Base-by-base conservation (phyloP, 2,888 invertebrate species). In the Brassicogethes aeneus region DNA sequence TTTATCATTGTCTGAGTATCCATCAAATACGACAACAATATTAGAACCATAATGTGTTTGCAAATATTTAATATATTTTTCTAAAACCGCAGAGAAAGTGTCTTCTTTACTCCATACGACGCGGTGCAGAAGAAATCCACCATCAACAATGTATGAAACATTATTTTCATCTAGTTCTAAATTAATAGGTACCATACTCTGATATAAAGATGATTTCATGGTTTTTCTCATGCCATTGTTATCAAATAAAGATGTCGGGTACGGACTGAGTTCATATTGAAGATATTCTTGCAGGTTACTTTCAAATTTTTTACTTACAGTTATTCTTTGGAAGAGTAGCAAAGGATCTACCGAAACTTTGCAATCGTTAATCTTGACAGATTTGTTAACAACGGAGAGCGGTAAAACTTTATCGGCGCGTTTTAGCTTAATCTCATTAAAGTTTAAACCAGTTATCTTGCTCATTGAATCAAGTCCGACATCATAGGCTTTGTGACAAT, bases 401-500 rank as follows among this genome's bases (percentile, higher is more conserved):
- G 55, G 49, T 36, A 54, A 44, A 16, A 62, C 59, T 48, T 53
- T 54, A 41, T 53, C 51, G 44, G 54, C 52, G 34, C 57, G 49
- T 46, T 49, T 48, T 39, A 60, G 53, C 46, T 54, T 56, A 13
- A 60, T 44, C 23, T 45, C 44, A 39, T 48, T 43, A 50, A 58
- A 59, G 39, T 53, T 50, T 34, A 44, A 44, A 39, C 55, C 57
- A 44, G 50, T 45, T 40, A 56, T 56, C 39, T 47, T 45, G 43
- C 41, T 41, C 52, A 55, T 46, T 41, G 49, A 51, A 48, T 52
- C 40, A 44, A 47, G 49, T 31, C 60, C 57, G 40, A 50, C 47
- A 46, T 59, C 53, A 44, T 42, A 46, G 14, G 57, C 54, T 43
- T 49, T 38, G 41, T 60, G 46, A 43, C 59, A 62, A 46, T 60